Base-by-base conservation (phyloP, 2,113 vertebrate species). In the Rhagologus leucostigma region DNA sequence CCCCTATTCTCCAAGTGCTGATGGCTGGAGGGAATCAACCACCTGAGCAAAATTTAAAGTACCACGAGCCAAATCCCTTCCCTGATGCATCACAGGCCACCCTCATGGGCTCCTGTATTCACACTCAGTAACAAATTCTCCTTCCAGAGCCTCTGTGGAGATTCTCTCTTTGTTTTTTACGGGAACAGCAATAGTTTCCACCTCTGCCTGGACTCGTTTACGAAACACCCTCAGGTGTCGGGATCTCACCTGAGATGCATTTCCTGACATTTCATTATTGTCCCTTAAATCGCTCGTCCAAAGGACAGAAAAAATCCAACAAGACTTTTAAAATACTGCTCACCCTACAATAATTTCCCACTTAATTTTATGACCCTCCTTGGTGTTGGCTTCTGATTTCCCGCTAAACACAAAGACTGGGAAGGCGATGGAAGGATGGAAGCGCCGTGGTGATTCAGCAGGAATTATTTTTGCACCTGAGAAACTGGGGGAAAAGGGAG, bases 201-300 rank as follows among this genome's bases (percentile, higher is more conserved):
- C 53, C 74, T 97, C 89, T 95, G 90, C 47, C 49, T 84, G 79
- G 84, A 93, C 77, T 93, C 76, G 89, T 91, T 96, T 20, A 55
- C 18, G 21, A 13, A 55, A 33, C 53, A 20, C 30, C 30, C 53
- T 20, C 23, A 70, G 60, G 81, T 92, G 49, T 80, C 41, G 5
- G 49, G 75, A 84, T 63, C 71, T 93, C 77, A 87, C 90, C 64
- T 50, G 77, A 77, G 80, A 93, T 92, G 96, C 69, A 78, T 89
- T 88, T 79, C 79, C 78, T 97, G 92, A 73, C 84, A 81, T 97
- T 97, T 96, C 90, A 86, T 97, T 95, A 83, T 82, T 76, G 44
- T 79, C 90, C 90, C 9, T 6, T 71, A 94, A 96, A 92, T 95
- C 47, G 80, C 75, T 96, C 86, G 30, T 8, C 44, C 53, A 4